Percentiles rank a stretch among this genome's conserved stretches.
Conservation (phyloP, 2,888 invertebrate species). For the Euproctis similis region DNA sequence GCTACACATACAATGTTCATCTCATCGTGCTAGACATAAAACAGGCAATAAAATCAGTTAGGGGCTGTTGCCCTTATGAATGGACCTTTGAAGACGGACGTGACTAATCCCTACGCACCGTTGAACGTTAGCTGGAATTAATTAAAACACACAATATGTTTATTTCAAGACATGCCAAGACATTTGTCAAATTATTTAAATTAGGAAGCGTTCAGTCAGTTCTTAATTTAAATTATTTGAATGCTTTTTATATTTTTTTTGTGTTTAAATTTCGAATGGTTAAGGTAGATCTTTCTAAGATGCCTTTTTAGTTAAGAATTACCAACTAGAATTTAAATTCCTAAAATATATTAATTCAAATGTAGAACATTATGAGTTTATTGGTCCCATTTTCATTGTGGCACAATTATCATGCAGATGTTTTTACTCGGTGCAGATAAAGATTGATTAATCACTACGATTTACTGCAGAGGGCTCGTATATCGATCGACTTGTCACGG, state of each 20-base stretch:
- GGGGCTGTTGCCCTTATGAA: slow-evolving; percentile 34
- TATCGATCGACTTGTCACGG: slow-evolving; percentile 35
- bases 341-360: too few species aligned
- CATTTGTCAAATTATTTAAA: slow-evolving; percentile 13
- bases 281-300: too few species aligned
- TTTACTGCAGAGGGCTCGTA: slow-evolving; percentile 17
- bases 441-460: slow-evolving; percentile 21
- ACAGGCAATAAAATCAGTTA: slow-evolving; percentile 23
- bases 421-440: too few species aligned
- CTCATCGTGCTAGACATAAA: slow-evolving; percentile 22
- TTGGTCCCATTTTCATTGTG: too few species aligned
- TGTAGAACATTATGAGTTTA: too few species aligned
- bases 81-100: slow-evolving; percentile 21
- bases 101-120: slow-evolving; percentile 27
- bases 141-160: slow-evolving; percentile 13
- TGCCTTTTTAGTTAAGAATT: too few species aligned
- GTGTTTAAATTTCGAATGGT: neutral
- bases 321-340: too few species aligned
- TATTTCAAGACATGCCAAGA: slow-evolving; percentile 7
- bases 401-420: too few species aligned
- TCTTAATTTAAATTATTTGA: neutral
- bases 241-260: slow-evolving; percentile 2
- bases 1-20: slow-evolving; percentile 3
- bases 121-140: slow-evolving; percentile 22
- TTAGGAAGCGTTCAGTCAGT: slow-evolving; percentile 9